Evolutionary conservation across 2,888 invertebrate species (phyloP).

Genomic region (Bruchidius siliquastri): DNA sequence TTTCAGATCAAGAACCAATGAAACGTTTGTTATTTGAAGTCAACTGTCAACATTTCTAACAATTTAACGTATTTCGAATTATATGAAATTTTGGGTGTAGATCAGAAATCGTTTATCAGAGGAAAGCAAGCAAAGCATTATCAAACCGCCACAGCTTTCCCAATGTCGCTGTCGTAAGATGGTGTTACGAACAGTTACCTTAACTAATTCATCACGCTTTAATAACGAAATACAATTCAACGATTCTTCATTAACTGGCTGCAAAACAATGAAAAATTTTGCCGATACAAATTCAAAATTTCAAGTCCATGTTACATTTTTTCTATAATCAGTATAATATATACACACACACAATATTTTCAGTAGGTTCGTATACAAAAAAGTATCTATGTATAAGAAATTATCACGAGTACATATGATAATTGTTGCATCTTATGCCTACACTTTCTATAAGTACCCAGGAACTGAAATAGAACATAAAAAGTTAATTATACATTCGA

Average conservation of each 20-base stretch:
- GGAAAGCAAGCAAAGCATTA: too few species aligned
- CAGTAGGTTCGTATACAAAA: background rate
- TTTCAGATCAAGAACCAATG: too few species aligned
- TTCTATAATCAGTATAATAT: background rate
- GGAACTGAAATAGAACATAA: slow-evolving; percentile 14
- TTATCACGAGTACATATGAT: slow-evolving; percentile 25
- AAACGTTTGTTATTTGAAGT: too few species aligned
- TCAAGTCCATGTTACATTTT: background rate
- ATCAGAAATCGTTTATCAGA: too few species aligned
- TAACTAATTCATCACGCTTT: too few species aligned
- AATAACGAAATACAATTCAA: too few species aligned
- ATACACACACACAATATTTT: background rate
- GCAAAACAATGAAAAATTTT: background rate
- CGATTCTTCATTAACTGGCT: background rate
- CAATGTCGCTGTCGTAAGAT: too few species aligned
- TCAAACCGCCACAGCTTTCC: too few species aligned
- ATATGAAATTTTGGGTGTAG: too few species aligned
- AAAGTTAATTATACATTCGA: background rate
- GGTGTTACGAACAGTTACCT: too few species aligned
- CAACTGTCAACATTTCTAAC: too few species aligned
- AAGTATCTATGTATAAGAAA: slow-evolving; percentile 20
- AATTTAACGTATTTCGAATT: too few species aligned
- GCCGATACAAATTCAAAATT: background rate
- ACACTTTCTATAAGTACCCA: slow-evolving; percentile 15
- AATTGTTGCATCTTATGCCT: slow-evolving; percentile 15